phyloP scores from a whole-genome alignment of 2,888 invertebrate species.

The Apomyelois bistriatella region DNA sequence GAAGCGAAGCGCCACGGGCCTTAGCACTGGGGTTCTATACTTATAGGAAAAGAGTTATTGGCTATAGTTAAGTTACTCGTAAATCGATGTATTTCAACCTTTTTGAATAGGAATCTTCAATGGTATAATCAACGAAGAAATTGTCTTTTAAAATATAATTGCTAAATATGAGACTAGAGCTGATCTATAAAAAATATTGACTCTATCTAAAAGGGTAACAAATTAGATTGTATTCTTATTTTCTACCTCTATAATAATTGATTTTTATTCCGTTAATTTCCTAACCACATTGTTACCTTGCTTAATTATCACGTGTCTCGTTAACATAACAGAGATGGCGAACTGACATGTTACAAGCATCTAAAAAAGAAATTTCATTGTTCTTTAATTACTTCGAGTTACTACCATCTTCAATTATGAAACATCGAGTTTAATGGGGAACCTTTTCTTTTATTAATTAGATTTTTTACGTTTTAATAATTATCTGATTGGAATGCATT shows the following conservation, averaged over 20 bases:
- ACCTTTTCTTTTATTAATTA: no score
- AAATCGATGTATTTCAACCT: background rate
- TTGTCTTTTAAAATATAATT: no score
- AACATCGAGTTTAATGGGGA: no score
- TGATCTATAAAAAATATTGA: no score
- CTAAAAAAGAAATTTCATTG: background rate
- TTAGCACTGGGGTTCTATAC: slow-evolving; percentile 8
- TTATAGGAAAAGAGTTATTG: slow-evolving; percentile 17
- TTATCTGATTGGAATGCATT: no score
- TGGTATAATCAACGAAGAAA: no score
- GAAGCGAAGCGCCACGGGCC: slow-evolving; percentile 37
- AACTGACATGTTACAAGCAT: background rate
- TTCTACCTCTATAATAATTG: no score
- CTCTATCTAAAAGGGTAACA: no score
- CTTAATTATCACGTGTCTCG: background rate
- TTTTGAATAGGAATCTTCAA: background rate
- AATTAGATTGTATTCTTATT: no score
- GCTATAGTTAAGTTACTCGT: background rate
- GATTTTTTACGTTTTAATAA: no score
- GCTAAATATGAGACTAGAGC: no score
- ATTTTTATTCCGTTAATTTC: background rate
- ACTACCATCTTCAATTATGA: no score
- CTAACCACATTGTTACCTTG: background rate
- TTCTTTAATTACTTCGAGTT: background rate
- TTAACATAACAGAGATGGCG: background rate